A percentile compares a stretch with the other conserved stretches of the same genome.
phyloP scores from a whole-genome alignment of 1,140 invertebrate genomes.

The Acromyrmex charruanus region DNA sequence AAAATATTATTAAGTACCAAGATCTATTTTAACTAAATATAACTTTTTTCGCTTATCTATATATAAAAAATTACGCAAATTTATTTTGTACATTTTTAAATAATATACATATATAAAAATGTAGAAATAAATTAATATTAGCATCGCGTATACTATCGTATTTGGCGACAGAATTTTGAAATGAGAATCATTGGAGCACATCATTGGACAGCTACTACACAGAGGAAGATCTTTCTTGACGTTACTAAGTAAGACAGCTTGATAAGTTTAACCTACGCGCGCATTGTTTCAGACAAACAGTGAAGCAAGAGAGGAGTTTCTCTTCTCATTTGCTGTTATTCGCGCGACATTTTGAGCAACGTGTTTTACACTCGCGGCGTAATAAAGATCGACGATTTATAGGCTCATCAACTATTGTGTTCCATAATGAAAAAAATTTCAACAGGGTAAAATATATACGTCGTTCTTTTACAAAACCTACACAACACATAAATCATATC shows the following conservation, averaged over 20 bases:
- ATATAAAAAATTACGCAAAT: not conserved
- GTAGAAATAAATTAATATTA: not conserved
- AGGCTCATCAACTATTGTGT: constrained; percentile 4
- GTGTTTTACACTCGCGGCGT: constrained; percentile 20
- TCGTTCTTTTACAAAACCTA: not conserved
- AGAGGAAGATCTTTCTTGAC: constrained; percentile 46
- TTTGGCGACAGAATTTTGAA: constrained; percentile 27
- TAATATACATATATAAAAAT: not conserved
- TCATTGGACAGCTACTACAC: constrained; percentile 14
- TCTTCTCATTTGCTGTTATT: constrained; percentile 61
- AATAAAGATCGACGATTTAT: constrained; percentile 19
- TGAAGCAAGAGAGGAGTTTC: constrained; percentile 56
- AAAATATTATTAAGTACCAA: too few relatives aligned
- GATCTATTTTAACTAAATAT: too few relatives aligned
- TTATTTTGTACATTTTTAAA: not conserved
- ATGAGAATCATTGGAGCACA: constrained; percentile 5
- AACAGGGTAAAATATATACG: not conserved
- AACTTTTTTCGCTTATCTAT: too few relatives aligned
- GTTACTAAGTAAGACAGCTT: constrained; percentile 56
- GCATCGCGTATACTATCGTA: not conserved
- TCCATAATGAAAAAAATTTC: constrained; percentile 12
- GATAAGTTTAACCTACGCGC: constrained; percentile 68
- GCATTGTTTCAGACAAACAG: constrained; percentile 63
- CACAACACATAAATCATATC: constrained; percentile 12
- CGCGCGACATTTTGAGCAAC: constrained; percentile 16